Base-by-base conservation (phyloP, 2,797 vertebrate genomes). In the Mus spretus region DNA sequence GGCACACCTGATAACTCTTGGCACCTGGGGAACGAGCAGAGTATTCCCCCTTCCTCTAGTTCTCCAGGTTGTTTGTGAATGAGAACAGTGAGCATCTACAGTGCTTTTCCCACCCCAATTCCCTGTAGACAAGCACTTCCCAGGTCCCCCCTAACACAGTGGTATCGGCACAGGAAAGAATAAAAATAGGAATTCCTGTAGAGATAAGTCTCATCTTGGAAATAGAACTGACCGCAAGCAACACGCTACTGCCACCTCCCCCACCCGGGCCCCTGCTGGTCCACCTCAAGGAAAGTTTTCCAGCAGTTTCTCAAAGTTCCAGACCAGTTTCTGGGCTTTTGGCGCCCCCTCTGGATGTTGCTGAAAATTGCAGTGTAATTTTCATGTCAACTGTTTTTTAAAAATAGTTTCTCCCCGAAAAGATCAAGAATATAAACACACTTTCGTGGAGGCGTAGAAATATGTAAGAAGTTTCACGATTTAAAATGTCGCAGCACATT, bases 261-360 rank as follows among this genome's bases (percentile, higher is more conserved):
- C 81, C 37, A 61, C 24, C 19, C 13, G 11, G 47, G 47, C 70
- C 61, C 11, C 70, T 28, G 14, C 85, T 55, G 44, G 37, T 26
- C 75, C 93, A 2, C 90, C 85, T 44, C 79, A 40, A 11, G 2
- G 44, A 10, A 92, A 13, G 78, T 34, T 61, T 61, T 17, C 22
- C 91, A n/a, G 55, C 6, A 40, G 11, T 63, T 84, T 61, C 67
- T 74, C 3, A 37, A 89, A 13, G 57, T n/a, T 50, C 88, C 83
- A 26, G 4, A 72, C 94, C 94, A 24, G 94, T 96, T 98, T 98
- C 97, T 98, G 97, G 96, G 98, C 98, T 90, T 98, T 97, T 98
- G 98, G 97, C 96, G 98, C 98, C 98, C 98, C 96, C 98, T 98
- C 98, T 97, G 98, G 98, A 98, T 84, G 17, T 31, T 80, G 47